These are phyloP conservation scores for Euphydryas editha DNA, from an alignment of 2,888 invertebrate genomes.

Conservation along the genomic window DNA sequence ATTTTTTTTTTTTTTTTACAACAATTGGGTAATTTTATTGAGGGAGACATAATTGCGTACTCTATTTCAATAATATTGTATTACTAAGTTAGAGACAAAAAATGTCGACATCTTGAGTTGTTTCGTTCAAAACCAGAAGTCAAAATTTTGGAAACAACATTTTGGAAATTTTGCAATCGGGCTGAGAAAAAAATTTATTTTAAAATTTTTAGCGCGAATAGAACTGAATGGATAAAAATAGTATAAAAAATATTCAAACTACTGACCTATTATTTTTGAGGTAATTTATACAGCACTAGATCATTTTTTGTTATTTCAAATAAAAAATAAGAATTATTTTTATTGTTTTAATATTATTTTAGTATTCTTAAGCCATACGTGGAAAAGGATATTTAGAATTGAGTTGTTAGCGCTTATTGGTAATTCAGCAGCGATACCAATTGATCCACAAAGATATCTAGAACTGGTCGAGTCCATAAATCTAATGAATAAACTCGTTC, in stretches of 20 bases:
- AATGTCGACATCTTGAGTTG: background rate
- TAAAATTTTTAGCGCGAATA: too few species aligned
- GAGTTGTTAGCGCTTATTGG: constrained; percentile 1
- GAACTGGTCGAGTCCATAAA: constrained; percentile 9
- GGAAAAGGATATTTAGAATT: background rate
- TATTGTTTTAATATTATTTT: background rate
- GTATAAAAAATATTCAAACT: too few species aligned
- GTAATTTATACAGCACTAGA: too few species aligned
- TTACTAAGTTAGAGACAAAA: background rate
- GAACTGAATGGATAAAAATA: too few species aligned
- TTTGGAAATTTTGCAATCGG: too few species aligned
- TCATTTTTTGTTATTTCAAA: background rate
- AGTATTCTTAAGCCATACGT: background rate
- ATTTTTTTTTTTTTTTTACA: background rate
- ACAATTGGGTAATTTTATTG: constrained; percentile 11
- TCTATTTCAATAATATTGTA: background rate
- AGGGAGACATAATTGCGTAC: background rate
- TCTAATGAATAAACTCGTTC: constrained; percentile 26
- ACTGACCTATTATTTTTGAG: too few species aligned
- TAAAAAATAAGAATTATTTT: background rate
- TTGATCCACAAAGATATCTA: constrained; percentile 3
- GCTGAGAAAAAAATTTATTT: too few species aligned
- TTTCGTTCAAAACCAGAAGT: background rate
- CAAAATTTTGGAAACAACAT: too few species aligned
- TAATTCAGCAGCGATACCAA: constrained; percentile 6